Evolutionary conservation across 2,888 invertebrate species (phyloP).

Genomic region (Mimas tiliae): DNA sequence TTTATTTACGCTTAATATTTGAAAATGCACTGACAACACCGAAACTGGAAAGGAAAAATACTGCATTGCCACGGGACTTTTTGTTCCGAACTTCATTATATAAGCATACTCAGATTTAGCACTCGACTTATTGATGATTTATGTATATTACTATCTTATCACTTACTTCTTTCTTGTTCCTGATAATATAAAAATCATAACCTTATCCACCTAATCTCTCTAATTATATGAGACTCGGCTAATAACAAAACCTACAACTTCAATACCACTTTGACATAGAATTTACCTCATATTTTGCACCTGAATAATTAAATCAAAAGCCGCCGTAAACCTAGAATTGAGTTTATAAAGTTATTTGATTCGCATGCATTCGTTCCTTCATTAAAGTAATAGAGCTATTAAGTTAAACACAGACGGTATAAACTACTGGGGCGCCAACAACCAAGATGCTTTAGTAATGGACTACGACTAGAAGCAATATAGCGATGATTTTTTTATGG

Average conservation of each 20-base stretch:
- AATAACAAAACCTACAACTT: background rate
- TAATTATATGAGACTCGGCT: background rate
- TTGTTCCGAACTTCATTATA: no score
- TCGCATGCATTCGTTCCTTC: constrained; percentile 53
- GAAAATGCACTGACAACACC: no score
- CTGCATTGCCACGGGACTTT: no score
- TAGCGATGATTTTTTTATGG: constrained; percentile 58
- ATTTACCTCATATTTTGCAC: background rate
- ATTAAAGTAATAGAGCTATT: constrained; percentile 73
- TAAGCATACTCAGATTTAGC: no score
- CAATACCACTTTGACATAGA: background rate
- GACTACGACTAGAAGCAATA: constrained; percentile 51
- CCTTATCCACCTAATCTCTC: background rate
- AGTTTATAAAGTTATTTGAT: constrained; percentile 51
- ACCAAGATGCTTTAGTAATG: constrained; percentile 56
- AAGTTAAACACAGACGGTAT: constrained; percentile 58
- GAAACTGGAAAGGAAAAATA: no score
- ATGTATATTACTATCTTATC: no score
- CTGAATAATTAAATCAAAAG: constrained; percentile 5
- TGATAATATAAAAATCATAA: no score
- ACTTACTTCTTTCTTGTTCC: no score
- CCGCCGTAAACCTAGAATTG: constrained; percentile 28
- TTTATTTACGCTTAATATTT: no score
- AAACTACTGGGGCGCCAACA: constrained; percentile 53
- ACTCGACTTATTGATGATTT: no score